phyloP scores from a whole-genome alignment of 2,888 invertebrate species.

The Neocrepidodera transversa region DNA sequence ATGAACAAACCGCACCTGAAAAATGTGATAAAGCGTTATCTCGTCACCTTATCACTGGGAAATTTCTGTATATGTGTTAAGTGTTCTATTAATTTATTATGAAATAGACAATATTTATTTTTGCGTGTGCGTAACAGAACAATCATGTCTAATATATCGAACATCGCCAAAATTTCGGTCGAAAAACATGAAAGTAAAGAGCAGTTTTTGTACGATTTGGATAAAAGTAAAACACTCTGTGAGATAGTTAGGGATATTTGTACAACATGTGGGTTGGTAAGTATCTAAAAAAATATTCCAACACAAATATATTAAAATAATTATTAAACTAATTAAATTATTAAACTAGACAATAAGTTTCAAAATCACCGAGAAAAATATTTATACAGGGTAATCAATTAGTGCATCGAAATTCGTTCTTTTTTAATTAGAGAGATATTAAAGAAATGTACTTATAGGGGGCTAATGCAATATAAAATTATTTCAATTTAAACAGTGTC shows the following conservation, averaged over 20 bases:
- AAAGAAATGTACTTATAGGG: too few relatives aligned
- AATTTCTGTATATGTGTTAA: slow-evolving; percentile 12
- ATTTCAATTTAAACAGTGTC: too few relatives aligned
- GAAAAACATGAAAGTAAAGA: slow-evolving; percentile 46
- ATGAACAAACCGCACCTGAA: slow-evolving; percentile 22
- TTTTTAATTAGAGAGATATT: too few relatives aligned
- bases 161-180: slow-evolving; percentile 51
- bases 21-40: slow-evolving; percentile 32
- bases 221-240: slow-evolving; percentile 44
- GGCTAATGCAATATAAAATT: too few relatives aligned
- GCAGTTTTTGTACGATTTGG: slow-evolving; percentile 48
- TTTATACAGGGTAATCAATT: too few relatives aligned
- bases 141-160: slow-evolving; percentile 31
- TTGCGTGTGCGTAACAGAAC: not conserved
- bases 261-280: slow-evolving; percentile 45
- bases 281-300: slow-evolving; percentile 17
- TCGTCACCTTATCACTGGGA: slow-evolving; percentile 26
- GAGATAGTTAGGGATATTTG: slow-evolving; percentile 47
- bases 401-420: too few relatives aligned
- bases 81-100: slow-evolving; percentile 2
- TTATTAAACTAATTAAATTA: too few relatives aligned
- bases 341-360: too few relatives aligned
- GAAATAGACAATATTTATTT: slow-evolving; percentile 13
- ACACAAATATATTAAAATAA: too few relatives aligned
- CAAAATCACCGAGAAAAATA: too few relatives aligned